phyloP scores from a whole-genome alignment of 2,113 vertebrate genomes.

The Calypte anna region DNA sequence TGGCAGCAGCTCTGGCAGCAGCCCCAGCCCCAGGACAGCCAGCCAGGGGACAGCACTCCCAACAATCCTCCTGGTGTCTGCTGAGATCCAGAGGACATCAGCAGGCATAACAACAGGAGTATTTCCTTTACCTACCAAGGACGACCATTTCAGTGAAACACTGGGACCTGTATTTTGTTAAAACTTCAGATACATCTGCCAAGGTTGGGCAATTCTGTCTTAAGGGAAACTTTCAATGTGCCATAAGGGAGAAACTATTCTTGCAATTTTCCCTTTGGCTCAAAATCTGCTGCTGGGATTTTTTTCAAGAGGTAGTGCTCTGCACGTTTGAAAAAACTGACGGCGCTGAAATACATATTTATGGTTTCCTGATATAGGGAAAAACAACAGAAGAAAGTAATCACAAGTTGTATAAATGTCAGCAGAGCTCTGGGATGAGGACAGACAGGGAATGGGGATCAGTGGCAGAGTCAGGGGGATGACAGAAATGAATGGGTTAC shows the following conservation, averaged over 20 bases:
- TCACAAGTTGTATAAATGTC: neutral
- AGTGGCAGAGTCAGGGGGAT: rapidly evolving
- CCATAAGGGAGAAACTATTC: conserved; percentile 71
- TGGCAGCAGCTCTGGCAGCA: rapidly evolving
- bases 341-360: conserved; percentile 50
- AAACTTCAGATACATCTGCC: conserved; percentile 62
- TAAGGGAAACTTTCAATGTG: conserved; percentile 47
- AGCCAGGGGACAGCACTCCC: neutral
- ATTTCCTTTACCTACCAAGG: neutral
- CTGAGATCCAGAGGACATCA: neutral
- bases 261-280: conserved; percentile 63
- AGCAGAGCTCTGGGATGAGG: neutral
- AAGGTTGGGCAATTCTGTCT: conserved; percentile 37
- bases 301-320: conserved; percentile 31
- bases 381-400: conserved; percentile 44
- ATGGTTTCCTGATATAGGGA: conserved; percentile 41
- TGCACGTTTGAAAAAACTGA: neutral
- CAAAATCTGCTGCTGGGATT: conserved; percentile 58
- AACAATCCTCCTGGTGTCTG: neutral
- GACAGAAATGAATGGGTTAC: neutral
- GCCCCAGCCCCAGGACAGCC: neutral
- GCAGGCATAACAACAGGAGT: neutral
- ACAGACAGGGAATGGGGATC: neutral
- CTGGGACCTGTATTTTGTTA: conserved; percentile 17
- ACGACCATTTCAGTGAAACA: conserved; percentile 32